phyloP scores from a whole-genome alignment of 2,888 invertebrate genomes.

The Psococerastis gibbosa region DNA sequence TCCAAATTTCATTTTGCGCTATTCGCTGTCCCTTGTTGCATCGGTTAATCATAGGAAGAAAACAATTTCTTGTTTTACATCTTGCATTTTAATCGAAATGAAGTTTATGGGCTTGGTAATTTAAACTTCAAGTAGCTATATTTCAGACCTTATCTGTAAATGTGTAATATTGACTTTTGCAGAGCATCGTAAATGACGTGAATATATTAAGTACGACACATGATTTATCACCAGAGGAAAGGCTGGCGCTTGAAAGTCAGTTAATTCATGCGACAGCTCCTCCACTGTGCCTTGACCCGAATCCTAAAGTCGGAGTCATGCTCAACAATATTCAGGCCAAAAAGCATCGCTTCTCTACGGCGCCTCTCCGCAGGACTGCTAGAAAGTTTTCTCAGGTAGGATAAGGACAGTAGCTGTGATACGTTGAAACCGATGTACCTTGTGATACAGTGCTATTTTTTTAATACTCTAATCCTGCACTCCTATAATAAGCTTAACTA shows the following conservation, averaged over 20 bases:
- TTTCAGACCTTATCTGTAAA: too few relatives aligned
- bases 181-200: constrained; percentile 45
- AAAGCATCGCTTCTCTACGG: constrained; percentile 51
- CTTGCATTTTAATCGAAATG: too few relatives aligned
- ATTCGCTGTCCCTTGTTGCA: too few relatives aligned
- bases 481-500: too few relatives aligned
- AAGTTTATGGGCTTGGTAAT: too few relatives aligned
- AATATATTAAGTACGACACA: constrained; percentile 31
- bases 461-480: too few relatives aligned
- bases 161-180: constrained; percentile 20
- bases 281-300: constrained; percentile 75
- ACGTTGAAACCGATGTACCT: too few relatives aligned
- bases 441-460: too few relatives aligned
- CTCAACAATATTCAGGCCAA: constrained; percentile 58
- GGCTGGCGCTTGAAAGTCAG: constrained; percentile 62
- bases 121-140: too few relatives aligned
- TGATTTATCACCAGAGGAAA: constrained; percentile 54
- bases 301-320: constrained; percentile 57
- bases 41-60: too few relatives aligned
- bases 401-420: constrained; percentile 4
- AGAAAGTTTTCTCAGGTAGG: constrained; percentile 56
- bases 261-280: constrained; percentile 70
- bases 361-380: constrained; percentile 52
- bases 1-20: too few relatives aligned
- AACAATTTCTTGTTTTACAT: too few relatives aligned